phyloP scores from a whole-genome alignment of 2,888 invertebrate genomes.

The Hirtodrosophila cameraria region DNA sequence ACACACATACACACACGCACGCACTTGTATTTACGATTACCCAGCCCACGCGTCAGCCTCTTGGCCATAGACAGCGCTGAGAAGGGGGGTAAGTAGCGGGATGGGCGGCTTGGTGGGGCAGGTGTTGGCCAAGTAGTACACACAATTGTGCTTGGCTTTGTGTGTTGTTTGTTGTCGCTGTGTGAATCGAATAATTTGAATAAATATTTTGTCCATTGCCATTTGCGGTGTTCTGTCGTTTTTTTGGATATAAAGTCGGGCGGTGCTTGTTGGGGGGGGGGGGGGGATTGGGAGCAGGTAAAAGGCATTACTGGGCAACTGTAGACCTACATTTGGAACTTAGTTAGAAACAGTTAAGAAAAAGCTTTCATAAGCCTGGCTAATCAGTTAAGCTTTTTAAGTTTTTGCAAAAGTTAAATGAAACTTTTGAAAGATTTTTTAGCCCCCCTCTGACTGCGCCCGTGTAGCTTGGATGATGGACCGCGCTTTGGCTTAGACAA shows the following conservation, averaged over 20 bases:
- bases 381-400: background rate
- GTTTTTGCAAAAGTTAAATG: no score
- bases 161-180: slow-evolving; percentile 23
- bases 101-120: slow-evolving; percentile 14
- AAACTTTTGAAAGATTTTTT: background rate
- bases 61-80: slow-evolving; percentile 5
- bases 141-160: slow-evolving; percentile 28
- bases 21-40: slow-evolving; percentile 60
- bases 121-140: slow-evolving; percentile 50
- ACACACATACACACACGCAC: slow-evolving; percentile 34
- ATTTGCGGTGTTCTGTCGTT: slow-evolving; percentile 71
- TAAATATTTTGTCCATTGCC: slow-evolving; percentile 78
- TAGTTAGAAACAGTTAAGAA: slow-evolving; percentile 10
- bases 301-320: background rate
- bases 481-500: no score
- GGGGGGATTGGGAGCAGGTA: no score
- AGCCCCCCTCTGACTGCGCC: no score
- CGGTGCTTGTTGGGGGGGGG: background rate
- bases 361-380: background rate
- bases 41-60: slow-evolving; percentile 71
- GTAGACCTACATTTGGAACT: slow-evolving; percentile 38
- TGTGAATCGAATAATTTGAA: slow-evolving; percentile 73
- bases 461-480: no score
- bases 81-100: background rate
- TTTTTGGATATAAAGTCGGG: slow-evolving; percentile 51